These are phyloP conservation scores for Euzophera pinguis DNA, from an alignment of 2,888 invertebrate genomes.

Conservation along the genomic window DNA sequence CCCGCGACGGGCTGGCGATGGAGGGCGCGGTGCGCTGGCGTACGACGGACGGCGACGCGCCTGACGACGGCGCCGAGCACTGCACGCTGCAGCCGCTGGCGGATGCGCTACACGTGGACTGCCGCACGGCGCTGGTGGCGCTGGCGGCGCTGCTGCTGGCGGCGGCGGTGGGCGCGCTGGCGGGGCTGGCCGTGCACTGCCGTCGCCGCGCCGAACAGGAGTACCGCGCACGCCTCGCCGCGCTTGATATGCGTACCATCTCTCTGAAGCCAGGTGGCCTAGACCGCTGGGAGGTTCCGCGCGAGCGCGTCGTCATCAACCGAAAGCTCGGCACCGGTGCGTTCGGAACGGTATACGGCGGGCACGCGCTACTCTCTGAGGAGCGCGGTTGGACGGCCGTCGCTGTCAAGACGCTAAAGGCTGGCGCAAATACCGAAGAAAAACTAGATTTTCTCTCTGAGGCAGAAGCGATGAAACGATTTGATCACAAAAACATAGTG, in stretches of 20 bases:
- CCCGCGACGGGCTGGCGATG: conserved; percentile 88
- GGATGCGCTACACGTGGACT: conserved; percentile 82
- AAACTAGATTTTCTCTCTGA: conserved; percentile 95
- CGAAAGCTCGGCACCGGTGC: conserved; percentile 93
- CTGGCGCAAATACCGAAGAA: conserved; percentile 90
- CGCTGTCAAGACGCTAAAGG: conserved; percentile 93
- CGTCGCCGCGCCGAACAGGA: conserved; percentile 54
- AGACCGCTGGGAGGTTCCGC: conserved; percentile 93
- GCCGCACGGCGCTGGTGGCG: conserved; percentile 84
- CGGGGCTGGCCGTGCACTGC: conserved; percentile 43
- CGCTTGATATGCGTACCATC: conserved; percentile 52
- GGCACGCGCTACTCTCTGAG: conserved; percentile 86
- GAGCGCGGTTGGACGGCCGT: conserved; percentile 88
- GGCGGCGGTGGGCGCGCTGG: conserved; percentile 40
- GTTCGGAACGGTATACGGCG: conserved; percentile 95
- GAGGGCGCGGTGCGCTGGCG: conserved; percentile 83
- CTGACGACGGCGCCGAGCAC: conserved; percentile 84
- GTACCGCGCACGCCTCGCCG: conserved; percentile 49
- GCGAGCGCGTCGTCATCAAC: conserved; percentile 92
- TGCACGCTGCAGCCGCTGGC: conserved; percentile 87
- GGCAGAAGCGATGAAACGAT: conserved; percentile 96
- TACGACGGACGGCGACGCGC: conserved; percentile 77
- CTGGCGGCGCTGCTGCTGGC: conserved; percentile 40
- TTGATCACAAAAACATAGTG: conserved; percentile 94
- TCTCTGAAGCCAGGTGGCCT: conserved; percentile 59